Conservation (phyloP, 2,113 vertebrate species). For the Protobothrops mucrosquamatus region DNA sequence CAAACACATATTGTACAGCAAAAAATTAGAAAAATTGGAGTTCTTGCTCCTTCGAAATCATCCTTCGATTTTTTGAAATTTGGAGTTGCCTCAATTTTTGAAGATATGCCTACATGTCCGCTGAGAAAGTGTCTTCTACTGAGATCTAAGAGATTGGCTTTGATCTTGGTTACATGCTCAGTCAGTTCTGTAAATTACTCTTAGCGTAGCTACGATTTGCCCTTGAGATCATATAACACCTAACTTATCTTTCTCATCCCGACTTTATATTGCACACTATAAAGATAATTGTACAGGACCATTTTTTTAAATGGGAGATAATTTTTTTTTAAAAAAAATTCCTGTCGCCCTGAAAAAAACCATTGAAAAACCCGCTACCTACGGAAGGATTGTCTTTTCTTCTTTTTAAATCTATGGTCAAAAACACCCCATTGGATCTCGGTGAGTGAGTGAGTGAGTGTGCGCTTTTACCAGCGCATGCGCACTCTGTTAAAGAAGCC, state of each 20-base stretch:
- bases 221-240: not conserved
- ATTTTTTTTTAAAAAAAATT: not conserved
- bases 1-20: not conserved
- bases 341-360: not conserved
- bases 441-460: not conserved
- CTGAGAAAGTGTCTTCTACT: not conserved
- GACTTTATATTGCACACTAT: not conserved
- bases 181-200: not conserved
- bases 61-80: not conserved
- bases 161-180: not conserved
- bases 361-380: not conserved
- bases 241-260: not conserved
- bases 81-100: not conserved
- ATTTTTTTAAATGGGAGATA: not conserved
- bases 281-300: not conserved
- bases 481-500: not conserved
- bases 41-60: not conserved
- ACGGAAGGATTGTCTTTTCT: not conserved
- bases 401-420: not conserved
- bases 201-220: not conserved
- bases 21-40: not conserved
- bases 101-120: not conserved
- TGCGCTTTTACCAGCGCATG: not conserved
- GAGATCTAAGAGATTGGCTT: not conserved
- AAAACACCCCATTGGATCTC: not conserved